phyloP scores from a whole-genome alignment of 2,113 vertebrate genomes.

The Petroica traversi region DNA sequence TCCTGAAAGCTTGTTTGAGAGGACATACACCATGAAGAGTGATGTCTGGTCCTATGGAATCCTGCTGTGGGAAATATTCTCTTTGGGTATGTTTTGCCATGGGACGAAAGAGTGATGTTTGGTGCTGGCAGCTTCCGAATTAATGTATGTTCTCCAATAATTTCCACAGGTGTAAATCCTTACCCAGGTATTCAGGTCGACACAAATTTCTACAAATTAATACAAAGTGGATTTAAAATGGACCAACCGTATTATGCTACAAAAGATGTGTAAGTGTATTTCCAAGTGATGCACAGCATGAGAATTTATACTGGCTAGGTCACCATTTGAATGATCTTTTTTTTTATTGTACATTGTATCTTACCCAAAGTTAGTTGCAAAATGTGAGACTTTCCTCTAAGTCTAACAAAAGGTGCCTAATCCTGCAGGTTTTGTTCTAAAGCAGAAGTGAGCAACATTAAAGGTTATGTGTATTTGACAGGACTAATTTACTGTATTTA shows the following conservation, averaged over 20 bases:
- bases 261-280: slow-evolving; percentile 82
- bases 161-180: slow-evolving; percentile 86
- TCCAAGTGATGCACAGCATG: neutral
- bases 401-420: neutral
- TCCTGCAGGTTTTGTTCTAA: neutral
- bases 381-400: neutral
- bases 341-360: neutral
- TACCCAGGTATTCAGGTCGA: slow-evolving; percentile 95
- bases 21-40: slow-evolving; percentile 92
- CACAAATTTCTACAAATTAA: slow-evolving; percentile 87
- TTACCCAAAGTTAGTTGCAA: neutral
- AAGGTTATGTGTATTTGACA: neutral
- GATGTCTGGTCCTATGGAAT: slow-evolving; percentile 97
- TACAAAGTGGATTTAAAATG: slow-evolving; percentile 93
- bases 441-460: neutral
- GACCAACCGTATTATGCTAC: slow-evolving; percentile 89
- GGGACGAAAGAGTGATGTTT: neutral
- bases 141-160: neutral
- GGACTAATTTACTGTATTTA: neutral
- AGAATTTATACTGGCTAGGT: neutral
- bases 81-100: slow-evolving; percentile 79
- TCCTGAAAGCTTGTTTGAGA: slow-evolving; percentile 93
- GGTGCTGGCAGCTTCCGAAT: neutral
- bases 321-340: neutral
- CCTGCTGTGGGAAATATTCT: slow-evolving; percentile 98